Base-by-base conservation (phyloP, 2,797 vertebrate genomes). In the Avahi laniger region DNA sequence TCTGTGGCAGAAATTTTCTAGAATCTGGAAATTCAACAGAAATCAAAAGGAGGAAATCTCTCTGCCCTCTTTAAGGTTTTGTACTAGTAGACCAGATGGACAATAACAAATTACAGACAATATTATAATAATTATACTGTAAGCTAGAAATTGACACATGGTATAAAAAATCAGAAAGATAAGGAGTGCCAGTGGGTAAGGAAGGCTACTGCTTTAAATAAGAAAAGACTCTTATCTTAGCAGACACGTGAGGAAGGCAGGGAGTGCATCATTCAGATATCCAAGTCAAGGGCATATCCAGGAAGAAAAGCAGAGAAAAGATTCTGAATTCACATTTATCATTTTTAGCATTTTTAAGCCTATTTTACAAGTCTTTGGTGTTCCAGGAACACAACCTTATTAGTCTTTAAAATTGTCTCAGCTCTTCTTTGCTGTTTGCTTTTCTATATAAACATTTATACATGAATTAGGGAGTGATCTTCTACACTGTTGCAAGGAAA, bases 341-440 rank as follows among this genome's bases (percentile, higher is more conserved):
- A 83, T 75, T 93, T 86, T 5, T 5, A 93, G 33, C 7, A 65
- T 70, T 38, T 82, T 92, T 24, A 41, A 35, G 54, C 41, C 88
- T 84, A 70, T 5, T 63, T 90, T 38, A 83, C 15, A 84, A 92
- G 61, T 81, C 33, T 24, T 72, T 59, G 18, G 26, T 78, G 91
- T 94, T 91, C 92, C 63, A 91, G 22, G 5, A 90, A 41, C 33
- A 82, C 10, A 35, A 79, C 9, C 11, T 69, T 57, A 81, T 33
- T 91, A 30, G 28, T 61, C 61, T 97, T 93, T 46, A 88, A 91
- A 73, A 73, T 88, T 65, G 14, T 33, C 57, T 91, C 41, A 82
- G n/a, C 46, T 88, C 48, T n/a, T 69, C 41, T 70, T 78, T 41
- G 22, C 50, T 59, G 4, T 93, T 92, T 93, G 65, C 4, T 67